Conservation (phyloP, 2,797 vertebrate species). For the Luscinia luscinia region DNA sequence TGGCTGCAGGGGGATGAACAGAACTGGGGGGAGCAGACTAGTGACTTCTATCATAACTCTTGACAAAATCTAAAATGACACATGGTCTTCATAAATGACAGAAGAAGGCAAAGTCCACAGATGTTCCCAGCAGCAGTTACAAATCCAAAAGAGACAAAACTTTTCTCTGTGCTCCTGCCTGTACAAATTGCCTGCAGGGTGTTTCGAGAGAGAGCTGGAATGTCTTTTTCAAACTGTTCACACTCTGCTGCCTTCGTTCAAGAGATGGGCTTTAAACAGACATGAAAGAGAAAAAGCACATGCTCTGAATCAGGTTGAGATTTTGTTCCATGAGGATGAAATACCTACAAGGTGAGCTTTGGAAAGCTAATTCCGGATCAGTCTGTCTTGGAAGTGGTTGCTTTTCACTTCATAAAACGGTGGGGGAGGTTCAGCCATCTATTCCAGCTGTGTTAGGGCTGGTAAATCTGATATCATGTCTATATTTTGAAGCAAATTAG, state of each 20-base stretch:
- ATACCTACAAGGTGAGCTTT: not conserved
- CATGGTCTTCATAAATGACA: conserved; percentile 29
- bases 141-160: conserved; percentile 59
- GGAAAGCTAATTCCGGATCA: conserved; percentile 30
- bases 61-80: conserved; percentile 58
- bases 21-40: not conserved
- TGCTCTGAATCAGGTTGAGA: not conserved
- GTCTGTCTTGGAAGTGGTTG: not conserved
- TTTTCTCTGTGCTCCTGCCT: conserved; percentile 46
- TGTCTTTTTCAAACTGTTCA: conserved; percentile 51
- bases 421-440: not conserved
- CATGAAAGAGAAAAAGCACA: not conserved
- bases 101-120: conserved; percentile 36
- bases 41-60: not conserved
- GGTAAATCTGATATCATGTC: not conserved
- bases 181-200: conserved; percentile 59
- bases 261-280: conserved; percentile 45
- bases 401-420: not conserved
- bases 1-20: not conserved
- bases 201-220: conserved; percentile 28
- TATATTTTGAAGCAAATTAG: not conserved
- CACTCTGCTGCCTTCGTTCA: conserved; percentile 28
- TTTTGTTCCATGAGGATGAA: conserved; percentile 9
- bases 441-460: not conserved
- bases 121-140: conserved; percentile 43